Evolutionary conservation across 2,888 invertebrate species (phyloP).

Genomic region (Bursaphelenchus okinawaensis): DNA sequence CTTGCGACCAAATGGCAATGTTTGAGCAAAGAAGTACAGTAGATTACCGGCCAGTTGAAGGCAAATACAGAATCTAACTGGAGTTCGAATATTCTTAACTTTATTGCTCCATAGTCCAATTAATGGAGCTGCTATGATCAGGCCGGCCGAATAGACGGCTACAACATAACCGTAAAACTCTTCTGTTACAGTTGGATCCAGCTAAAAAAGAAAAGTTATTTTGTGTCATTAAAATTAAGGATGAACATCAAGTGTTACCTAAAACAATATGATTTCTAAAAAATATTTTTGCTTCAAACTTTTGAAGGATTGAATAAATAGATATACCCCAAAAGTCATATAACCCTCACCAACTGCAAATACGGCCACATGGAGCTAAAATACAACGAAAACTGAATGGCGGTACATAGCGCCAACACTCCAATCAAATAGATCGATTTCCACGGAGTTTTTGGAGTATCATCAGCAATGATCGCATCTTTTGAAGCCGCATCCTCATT

Average conservation of each 20-base stretch:
- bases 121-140: constrained; percentile 22
- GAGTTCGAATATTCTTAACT: constrained; percentile 3
- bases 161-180: constrained; percentile 24
- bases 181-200: constrained; percentile 17
- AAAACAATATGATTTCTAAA: too few relatives aligned
- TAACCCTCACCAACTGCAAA: not conserved
- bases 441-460: constrained; percentile 13
- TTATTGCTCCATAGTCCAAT: constrained; percentile 5
- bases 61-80: not conserved
- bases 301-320: too few relatives aligned
- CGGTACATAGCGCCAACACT: constrained; percentile 6
- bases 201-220: constrained; percentile 4
- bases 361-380: constrained; percentile 12
- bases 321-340: not conserved
- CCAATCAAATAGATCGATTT: constrained; percentile 13
- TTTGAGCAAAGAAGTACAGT: not conserved
- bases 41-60: not conserved
- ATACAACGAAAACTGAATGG: constrained; percentile 12
- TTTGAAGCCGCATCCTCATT: not conserved
- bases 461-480: not conserved
- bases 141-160: constrained; percentile 27
- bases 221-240: too few relatives aligned
- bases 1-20: not conserved
- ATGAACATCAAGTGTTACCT: too few relatives aligned
- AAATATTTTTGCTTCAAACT: not conserved